These are phyloP conservation scores for Agrilus mali DNA, from an alignment of 2,888 invertebrate genomes.

Conservation along the genomic window DNA sequence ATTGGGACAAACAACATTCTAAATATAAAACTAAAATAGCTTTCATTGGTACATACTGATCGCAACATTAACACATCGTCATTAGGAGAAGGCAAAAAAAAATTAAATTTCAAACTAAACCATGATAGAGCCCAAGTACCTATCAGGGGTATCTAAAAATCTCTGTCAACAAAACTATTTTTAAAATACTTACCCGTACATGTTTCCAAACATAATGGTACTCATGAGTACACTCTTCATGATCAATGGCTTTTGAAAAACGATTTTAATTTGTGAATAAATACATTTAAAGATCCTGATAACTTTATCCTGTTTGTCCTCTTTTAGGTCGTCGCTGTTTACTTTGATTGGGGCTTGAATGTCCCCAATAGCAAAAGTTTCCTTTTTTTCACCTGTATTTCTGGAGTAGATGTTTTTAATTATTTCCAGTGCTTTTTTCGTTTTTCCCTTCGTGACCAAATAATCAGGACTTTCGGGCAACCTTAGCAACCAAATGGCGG, in stretches of 20 bases:
- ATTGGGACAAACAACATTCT: no score
- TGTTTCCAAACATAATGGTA: slow-evolving; percentile 51
- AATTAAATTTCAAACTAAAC: no score
- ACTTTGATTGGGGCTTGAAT: slow-evolving; percentile 7
- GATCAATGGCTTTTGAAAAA: slow-evolving; percentile 43
- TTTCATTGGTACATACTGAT: no score
- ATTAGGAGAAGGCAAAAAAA: no score
- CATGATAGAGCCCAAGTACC: no score
- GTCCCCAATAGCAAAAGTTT: slow-evolving; percentile 36
- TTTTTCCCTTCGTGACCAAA: slow-evolving; percentile 46
- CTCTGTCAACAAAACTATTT: no score
- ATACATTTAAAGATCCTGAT: slow-evolving; percentile 38
- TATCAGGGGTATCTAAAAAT: no score
- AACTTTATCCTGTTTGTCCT: slow-evolving; percentile 12
- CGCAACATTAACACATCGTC: no score
- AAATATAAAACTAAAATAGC: no score
- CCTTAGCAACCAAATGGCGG: slow-evolving; percentile 41
- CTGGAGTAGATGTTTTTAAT: slow-evolving; percentile 45
- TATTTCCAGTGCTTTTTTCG: slow-evolving; percentile 45
- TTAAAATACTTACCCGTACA: slow-evolving; percentile 47
- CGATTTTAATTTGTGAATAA: slow-evolving; percentile 41
- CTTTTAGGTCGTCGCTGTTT: slow-evolving; percentile 1
- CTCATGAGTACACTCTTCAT: slow-evolving; percentile 43
- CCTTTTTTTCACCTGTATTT: slow-evolving; percentile 36
- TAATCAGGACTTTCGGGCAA: slow-evolving; percentile 75